Conservation (phyloP, 2,113 vertebrate species). For the Sylvietta virens region DNA sequence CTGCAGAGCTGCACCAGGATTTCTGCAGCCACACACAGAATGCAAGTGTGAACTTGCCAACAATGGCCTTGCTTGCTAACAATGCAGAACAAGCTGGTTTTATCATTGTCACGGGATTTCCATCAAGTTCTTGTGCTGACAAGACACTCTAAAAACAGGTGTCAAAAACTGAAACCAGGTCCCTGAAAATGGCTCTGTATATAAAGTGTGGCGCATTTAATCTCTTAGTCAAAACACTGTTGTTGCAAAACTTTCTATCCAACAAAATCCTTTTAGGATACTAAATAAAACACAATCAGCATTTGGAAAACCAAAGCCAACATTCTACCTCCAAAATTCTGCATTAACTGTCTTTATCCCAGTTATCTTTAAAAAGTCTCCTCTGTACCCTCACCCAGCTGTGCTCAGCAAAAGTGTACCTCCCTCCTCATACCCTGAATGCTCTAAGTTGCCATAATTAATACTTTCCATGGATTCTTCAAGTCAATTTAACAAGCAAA, state of each 20-base stretch:
- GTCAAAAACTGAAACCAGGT: not conserved
- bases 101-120: constrained; percentile 22
- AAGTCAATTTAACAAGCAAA: not conserved
- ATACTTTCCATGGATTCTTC: not conserved
- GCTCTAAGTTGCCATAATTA: not conserved
- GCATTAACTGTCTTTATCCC: not conserved
- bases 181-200: not conserved
- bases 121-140: constrained; percentile 26
- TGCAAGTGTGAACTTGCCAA: not conserved
- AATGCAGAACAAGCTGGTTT: not conserved
- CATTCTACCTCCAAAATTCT: not conserved
- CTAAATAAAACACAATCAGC: not conserved
- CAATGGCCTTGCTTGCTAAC: not conserved
- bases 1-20: not conserved
- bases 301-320: not conserved
- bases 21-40: not conserved
- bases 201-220: not conserved
- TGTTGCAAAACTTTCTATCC: not conserved
- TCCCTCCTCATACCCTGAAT: not conserved
- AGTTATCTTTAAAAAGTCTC: not conserved
- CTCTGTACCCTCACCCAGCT: not conserved
- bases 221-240: not conserved
- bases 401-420: not conserved
- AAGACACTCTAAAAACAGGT: not conserved
- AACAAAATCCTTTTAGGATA: not conserved